These are phyloP conservation scores for Tryphoninae sp. DNA, from an alignment of 2,888 invertebrate species.

Conservation along the genomic window DNA sequence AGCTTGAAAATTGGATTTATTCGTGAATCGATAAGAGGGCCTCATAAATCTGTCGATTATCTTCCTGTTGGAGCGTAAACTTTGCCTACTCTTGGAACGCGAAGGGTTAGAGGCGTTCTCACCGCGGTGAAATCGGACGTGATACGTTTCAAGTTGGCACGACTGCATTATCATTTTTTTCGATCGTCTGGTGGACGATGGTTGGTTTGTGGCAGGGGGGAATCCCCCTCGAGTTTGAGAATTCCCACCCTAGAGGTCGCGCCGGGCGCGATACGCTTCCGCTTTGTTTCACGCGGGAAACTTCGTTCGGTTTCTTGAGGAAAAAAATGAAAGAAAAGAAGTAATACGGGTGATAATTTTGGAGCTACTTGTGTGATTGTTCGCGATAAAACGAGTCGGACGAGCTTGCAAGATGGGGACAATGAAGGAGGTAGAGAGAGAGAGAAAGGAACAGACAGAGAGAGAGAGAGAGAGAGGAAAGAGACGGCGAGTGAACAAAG, in stretches of 20 bases:
- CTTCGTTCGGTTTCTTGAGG: too few relatives aligned
- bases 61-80: slow-evolving; percentile 64
- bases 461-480: background rate
- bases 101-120: background rate
- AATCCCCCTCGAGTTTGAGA: background rate
- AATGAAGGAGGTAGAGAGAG: slow-evolving; percentile 46
- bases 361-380: slow-evolving; percentile 2
- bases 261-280: background rate
- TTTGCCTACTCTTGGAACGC: slow-evolving; percentile 27
- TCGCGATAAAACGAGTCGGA: slow-evolving; percentile 53
- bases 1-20: slow-evolving; percentile 78
- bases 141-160: background rate
- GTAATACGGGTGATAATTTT: too few relatives aligned
- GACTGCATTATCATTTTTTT: background rate
- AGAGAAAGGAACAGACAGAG: slow-evolving; percentile 1
- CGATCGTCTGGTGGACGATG: background rate
- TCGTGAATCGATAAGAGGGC: slow-evolving; percentile 77
- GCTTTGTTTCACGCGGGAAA: background rate
- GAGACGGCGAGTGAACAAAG: background rate
- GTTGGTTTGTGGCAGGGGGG: background rate
- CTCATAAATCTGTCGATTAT: slow-evolving; percentile 79
- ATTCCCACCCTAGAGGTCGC: background rate
- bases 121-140: background rate
- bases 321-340: too few relatives aligned
- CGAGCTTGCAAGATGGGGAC: slow-evolving; percentile 31